Evolutionary conservation across 2,888 invertebrate genomes (phyloP), one percentile per base, ranked within the genome.

Genomic region (Dermolepida albohirtum): DNA sequence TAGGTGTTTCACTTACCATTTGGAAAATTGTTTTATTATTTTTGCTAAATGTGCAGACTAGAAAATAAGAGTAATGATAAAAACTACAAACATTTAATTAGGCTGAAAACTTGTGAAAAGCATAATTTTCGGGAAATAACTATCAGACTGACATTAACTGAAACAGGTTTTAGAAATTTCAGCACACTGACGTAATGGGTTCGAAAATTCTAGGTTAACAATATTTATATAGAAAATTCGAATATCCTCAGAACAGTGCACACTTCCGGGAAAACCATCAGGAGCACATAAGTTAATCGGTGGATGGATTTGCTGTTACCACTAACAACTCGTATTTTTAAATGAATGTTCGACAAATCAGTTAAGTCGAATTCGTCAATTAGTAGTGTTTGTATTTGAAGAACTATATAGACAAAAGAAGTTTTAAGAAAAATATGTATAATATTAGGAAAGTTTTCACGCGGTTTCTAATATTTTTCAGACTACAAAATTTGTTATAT

Each of bases 91-190:
- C 49, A 12, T 50, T 44, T 64, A 52, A 64, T 64, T 64, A 64
- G 43, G 52, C 69, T 75, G 74, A 76, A 75, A 78, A 78, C 77
- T 70, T 70, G 71, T 74, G 77, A 76, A 80, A 80, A 78, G 76
- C 76, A 72, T 74, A 68, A 73, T 76, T 78, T 79, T 75, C 73
- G 75, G 78, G 74, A 78, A 77, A 78, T 72, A 62, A 43, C 7
- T 67, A 74, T 22, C 69, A 76, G 79, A 78, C 59, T 54, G 65
- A 41, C 51, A 63, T 22, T 59, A 50, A 43, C 22, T 12, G n/a
- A 11, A 64, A 27, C 22, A 41, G 41, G 16, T 29, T 14, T 41
- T 27, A 43, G 43, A 64, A 64, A 64, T 34, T 44, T 27, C 43
- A 52, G 34, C 8, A 22, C 22, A 22, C 4, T 22, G 22, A 22